These are phyloP conservation scores for Laodelphax striatellus DNA, from an alignment of 1,140 invertebrate genomes.

Conservation along the genomic window DNA sequence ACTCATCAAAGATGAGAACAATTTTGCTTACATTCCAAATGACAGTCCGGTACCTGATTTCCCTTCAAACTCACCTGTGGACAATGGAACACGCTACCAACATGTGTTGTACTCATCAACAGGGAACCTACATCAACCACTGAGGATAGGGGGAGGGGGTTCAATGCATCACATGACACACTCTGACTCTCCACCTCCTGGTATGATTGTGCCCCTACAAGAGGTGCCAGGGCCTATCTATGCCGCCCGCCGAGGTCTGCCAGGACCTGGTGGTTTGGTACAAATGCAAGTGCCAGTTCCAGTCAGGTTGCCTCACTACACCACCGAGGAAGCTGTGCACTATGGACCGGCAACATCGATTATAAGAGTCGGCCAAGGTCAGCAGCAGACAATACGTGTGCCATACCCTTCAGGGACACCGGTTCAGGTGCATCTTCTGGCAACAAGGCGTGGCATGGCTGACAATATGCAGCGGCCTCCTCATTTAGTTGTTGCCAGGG, in stretches of 20 bases:
- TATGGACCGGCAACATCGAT: slow-evolving; percentile 18
- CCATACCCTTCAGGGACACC: slow-evolving; percentile 28
- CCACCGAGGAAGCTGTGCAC: slow-evolving; percentile 10
- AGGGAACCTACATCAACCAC: slow-evolving; percentile 12
- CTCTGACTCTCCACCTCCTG: slow-evolving; percentile 30
- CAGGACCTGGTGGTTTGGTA: slow-evolving; percentile 12
- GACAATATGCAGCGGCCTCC: slow-evolving; percentile 28
- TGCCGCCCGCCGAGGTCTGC: slow-evolving; percentile 16
- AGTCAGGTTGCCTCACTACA: slow-evolving; percentile 14
- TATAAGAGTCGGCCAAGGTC: slow-evolving; percentile 26
- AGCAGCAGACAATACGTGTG: slow-evolving; percentile 27
- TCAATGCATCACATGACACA: slow-evolving; percentile 27
- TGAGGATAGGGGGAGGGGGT: slow-evolving; percentile 14
- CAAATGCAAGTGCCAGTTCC: slow-evolving; percentile 17
- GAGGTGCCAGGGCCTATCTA: slow-evolving; percentile 22
- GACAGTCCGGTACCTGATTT: slow-evolving; percentile 7
- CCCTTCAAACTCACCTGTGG: slow-evolving; percentile 7
- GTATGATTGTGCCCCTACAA: slow-evolving; percentile 19
- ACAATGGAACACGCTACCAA: slow-evolving; percentile 20
- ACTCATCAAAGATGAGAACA: slow-evolving; percentile 10
- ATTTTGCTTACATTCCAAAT: background rate
- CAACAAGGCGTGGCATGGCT: slow-evolving; percentile 22
- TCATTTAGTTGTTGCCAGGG: slow-evolving; percentile 31
- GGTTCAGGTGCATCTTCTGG: slow-evolving; percentile 28
- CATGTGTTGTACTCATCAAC: slow-evolving; percentile 25